Evolutionary conservation across 1,140 invertebrate genomes (phyloP), one percentile per base, ranked within the genome.

Genomic region (Drosophila truncata): DNA sequence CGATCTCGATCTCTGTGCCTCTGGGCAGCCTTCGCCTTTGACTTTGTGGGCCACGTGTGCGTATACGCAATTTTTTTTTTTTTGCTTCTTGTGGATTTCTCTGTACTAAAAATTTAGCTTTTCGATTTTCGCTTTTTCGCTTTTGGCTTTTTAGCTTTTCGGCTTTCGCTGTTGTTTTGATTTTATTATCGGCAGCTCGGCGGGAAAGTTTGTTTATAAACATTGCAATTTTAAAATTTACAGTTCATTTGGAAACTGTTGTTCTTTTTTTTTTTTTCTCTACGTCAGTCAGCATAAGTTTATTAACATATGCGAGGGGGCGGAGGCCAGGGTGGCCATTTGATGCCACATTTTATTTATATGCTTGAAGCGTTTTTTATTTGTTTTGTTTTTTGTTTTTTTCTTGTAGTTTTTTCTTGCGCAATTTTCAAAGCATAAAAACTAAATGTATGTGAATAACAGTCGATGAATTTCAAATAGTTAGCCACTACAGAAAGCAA

Each of bases 171-270:
- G 52, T 59, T 72, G 70, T 59, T 72, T 59, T 71, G 60, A 52
- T 88, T 87, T 88, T 83, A 88, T 88, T 88, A 87, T 88, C 82
- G 84, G 67, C 78, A 50, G 44, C 71, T 80, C 73, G 79, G 54
- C 61, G 60, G 65, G 60, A 64, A 69, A 91, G 84, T 90, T 90
- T 90, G 85, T 90, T 90, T 90, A 91, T 91, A 90, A 90, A 90
- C 85, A 90, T 90, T 90, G 85, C 85, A 90, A 90, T 90, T 90
- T 91, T 90, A 52, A 88, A 90, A 84, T 88, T 81, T 88, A 88
- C 84, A 82, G 83, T 81, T 85, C 66, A 65, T 86, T 86, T 86
- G 64, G 69, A 60, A 74, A 60, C 42, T 47, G 71, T 65, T 55
- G 46, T 47, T 55, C 66, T 27, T 71, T 71, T 72, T 72, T 27